Conservation (phyloP, 2,113 vertebrate species). For the Semnornis frantzii region DNA sequence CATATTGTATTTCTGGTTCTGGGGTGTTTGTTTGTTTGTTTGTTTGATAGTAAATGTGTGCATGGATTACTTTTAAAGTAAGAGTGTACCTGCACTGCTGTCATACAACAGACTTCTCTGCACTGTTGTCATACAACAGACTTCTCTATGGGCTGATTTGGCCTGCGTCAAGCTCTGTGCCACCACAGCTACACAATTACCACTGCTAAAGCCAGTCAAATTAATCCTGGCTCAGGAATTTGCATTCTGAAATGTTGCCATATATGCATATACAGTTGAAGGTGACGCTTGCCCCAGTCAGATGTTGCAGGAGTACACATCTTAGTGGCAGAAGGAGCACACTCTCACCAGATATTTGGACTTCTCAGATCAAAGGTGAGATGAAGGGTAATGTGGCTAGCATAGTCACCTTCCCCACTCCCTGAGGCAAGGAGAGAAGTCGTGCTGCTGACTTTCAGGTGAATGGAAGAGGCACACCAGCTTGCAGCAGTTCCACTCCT, state of each 20-base stretch:
- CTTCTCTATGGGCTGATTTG: not conserved
- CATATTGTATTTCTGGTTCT: not conserved
- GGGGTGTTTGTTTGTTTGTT: too few species aligned
- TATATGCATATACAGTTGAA: not conserved
- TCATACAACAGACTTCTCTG: not conserved
- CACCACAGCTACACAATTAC: not conserved
- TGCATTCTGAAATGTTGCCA: not conserved
- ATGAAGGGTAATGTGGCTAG: not conserved
- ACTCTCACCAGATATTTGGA: not conserved
- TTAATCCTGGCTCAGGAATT: not conserved
- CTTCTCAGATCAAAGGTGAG: not conserved
- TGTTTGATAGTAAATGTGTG: not conserved
- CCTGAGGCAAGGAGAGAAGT: not conserved
- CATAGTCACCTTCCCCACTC: not conserved
- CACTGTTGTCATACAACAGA: not conserved
- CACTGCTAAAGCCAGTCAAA: not conserved
- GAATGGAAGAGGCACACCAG: not conserved
- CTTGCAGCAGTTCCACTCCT: not conserved
- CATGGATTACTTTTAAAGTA: not conserved
- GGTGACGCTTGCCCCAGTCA: not conserved
- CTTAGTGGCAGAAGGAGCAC: not conserved
- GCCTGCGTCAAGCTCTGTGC: not conserved
- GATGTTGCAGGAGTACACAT: not conserved
- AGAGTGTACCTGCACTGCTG: not conserved
- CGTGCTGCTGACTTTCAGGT: accelerated